phyloP scores from a whole-genome alignment of 1,140 invertebrate species.

The Camponotus pennsylvanicus region DNA sequence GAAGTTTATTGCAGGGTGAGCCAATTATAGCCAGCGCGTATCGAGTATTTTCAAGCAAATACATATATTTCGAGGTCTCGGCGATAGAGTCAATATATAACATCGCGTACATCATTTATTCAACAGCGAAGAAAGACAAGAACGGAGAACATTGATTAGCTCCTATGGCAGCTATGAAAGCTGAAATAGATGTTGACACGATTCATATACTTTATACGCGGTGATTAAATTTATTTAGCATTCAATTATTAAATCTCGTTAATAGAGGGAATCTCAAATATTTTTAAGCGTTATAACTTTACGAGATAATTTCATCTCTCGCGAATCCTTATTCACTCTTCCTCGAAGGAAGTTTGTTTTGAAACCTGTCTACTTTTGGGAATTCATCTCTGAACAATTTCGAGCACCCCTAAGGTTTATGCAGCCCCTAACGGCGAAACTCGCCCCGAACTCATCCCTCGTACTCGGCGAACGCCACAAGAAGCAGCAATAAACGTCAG shows the following conservation, averaged over 20 bases:
- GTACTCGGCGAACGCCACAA: slow-evolving; percentile 77
- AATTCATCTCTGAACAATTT: slow-evolving; percentile 78
- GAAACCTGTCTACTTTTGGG: slow-evolving; percentile 79
- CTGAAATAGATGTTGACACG: not conserved
- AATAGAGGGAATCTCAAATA: slow-evolving; percentile 8
- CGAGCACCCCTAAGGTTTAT: slow-evolving; percentile 66
- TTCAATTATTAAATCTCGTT: slow-evolving; percentile 13
- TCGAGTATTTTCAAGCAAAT: slow-evolving; percentile 74
- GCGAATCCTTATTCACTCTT: slow-evolving; percentile 18
- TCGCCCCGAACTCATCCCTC: slow-evolving; percentile 75
- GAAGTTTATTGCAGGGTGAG: slow-evolving; percentile 79
- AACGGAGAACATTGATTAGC: not conserved
- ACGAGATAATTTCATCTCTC: slow-evolving; percentile 32
- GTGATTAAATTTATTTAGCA: not conserved
- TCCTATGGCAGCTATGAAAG: not conserved
- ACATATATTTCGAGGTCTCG: slow-evolving; percentile 31
- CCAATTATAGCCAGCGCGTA: slow-evolving; percentile 79
- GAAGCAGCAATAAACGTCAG: slow-evolving; percentile 85
- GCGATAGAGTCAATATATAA: slow-evolving; percentile 66
- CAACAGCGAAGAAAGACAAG: slow-evolving; percentile 3
- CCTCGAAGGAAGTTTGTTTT: slow-evolving; percentile 76
- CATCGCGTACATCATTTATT: slow-evolving; percentile 57
- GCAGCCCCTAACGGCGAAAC: slow-evolving; percentile 64
- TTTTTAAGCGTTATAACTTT: slow-evolving; percentile 24
- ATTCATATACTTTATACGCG: not conserved